Percentiles rank a stretch among this genome's conserved stretches.
These are phyloP conservation scores for Sarcophaga variegata DNA, from an alignment of 2,888 invertebrate species.

Conservation along the genomic window DNA sequence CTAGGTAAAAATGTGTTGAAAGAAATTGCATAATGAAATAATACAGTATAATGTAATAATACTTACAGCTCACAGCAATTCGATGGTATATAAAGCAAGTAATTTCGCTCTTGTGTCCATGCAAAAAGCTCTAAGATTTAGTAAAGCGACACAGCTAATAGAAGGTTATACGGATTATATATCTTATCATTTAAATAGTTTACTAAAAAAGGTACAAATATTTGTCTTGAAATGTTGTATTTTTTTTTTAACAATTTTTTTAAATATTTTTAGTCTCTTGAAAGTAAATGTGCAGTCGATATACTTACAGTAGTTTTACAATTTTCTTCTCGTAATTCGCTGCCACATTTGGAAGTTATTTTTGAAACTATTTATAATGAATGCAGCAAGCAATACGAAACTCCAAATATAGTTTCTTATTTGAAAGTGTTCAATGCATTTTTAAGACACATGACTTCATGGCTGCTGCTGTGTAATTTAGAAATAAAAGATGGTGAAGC, in stretches of 20 bases:
- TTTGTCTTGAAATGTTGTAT: not conserved
- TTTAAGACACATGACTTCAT: constrained; percentile 84
- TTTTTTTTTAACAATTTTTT: not conserved
- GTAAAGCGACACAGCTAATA: constrained; percentile 85
- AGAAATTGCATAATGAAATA: not conserved
- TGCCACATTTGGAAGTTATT: constrained; percentile 87
- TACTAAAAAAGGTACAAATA: constrained; percentile 84
- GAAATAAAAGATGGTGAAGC: constrained; percentile 69
- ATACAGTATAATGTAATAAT: not conserved
- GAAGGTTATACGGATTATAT: constrained; percentile 88
- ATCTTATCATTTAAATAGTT: constrained; percentile 86
- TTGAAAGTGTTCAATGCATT: constrained; percentile 88
- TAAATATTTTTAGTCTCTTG: constrained; percentile 70
- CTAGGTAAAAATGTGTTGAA: constrained; percentile 83
- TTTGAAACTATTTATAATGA: constrained; percentile 85
- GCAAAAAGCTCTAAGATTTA: constrained; percentile 84
- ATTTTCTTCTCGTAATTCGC: constrained; percentile 85
- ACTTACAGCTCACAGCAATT: constrained; percentile 85
- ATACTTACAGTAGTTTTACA: constrained; percentile 88
- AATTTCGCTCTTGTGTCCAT: constrained; percentile 84
- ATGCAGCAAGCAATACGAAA: constrained; percentile 82
- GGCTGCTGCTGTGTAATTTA: constrained; percentile 81
- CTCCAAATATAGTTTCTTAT: constrained; percentile 85
- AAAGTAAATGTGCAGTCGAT: constrained; percentile 86
- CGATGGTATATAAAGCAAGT: constrained; percentile 85